Base-by-base conservation (phyloP, 2,113 vertebrate species). In the Cathartes aura region DNA sequence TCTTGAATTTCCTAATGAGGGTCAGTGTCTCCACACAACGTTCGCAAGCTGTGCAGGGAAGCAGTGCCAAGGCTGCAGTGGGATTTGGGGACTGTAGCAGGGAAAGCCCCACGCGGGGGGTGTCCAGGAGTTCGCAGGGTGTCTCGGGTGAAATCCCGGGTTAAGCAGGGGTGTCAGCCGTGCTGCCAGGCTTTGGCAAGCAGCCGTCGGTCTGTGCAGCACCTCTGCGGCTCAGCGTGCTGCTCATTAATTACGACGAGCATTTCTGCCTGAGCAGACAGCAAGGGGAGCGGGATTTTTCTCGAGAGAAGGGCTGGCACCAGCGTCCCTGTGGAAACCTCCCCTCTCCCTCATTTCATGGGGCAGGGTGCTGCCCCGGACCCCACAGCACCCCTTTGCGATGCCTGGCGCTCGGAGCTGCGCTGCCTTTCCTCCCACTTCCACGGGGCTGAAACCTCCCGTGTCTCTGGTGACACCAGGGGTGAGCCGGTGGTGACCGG, bases 21-120 rank as follows among this genome's bases (percentile, higher is more conserved):
- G 8, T 23, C 40, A 3, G 50, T 0, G 36, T 4, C 21, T 14
- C 68, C 58, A 3, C 9, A 6, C 8, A 3, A 0, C 1, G 0
- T 52, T 20, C 73, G 11, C 34, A 0, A 53, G 62, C n/a, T 2
- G 9, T 1, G 38, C 45, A 0, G 67, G 56, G 45, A 15, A 23
- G 45, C 27, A 12, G 16, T 16, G 38, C n/a, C 56, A 15, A 12
- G 32, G 72, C 38, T 18, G 32, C 29, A 0, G 36, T 0, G 67
- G 73, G 52, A 23, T 75, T 0, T 10, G 24, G 78, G 78, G 29
- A 1, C 10, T 11, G 60, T 1, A 20, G 43, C 60, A 8, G 66
- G 50, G 55, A 48, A 4, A 60, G 18, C 21, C n/a, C 22, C n/a
- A 0, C 1, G 0, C 40, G 4, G 40, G 45, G 48, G 13, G 8